These are phyloP conservation scores for Gymnogyps californianus DNA, from an alignment of 2,113 vertebrate species.

Conservation along the genomic window DNA sequence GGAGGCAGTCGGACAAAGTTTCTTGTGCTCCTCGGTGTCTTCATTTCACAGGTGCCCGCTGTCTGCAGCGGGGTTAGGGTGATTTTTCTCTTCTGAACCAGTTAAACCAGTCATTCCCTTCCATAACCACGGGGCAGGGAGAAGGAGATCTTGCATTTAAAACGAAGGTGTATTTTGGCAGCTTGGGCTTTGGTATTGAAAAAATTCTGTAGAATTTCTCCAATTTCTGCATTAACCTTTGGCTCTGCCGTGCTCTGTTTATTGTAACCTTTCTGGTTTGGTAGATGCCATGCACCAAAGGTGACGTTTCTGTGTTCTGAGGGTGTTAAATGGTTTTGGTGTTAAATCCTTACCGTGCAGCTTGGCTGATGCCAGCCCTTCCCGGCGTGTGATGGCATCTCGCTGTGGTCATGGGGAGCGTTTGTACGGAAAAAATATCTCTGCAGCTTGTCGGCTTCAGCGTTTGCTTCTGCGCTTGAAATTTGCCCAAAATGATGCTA, in stretches of 20 bases:
- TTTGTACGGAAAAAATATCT: fast-evolving
- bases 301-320: fast-evolving
- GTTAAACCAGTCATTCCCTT: background rate
- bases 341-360: background rate
- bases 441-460: fast-evolving
- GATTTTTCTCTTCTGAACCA: background rate
- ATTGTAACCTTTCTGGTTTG: background rate
- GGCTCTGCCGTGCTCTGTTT: fast-evolving
- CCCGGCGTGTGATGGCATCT: fast-evolving
- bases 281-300: fast-evolving
- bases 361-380: background rate
- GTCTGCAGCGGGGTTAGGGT: background rate
- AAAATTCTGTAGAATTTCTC: background rate
- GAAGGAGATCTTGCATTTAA: background rate
- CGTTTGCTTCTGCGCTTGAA: fast-evolving
- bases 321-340: background rate
- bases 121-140: background rate
- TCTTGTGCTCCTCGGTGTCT: background rate
- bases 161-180: background rate
- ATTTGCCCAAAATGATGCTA: fast-evolving
- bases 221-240: fast-evolving
- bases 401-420: fast-evolving
- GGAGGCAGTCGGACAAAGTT: fast-evolving
- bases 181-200: background rate
- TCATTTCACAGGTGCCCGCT: fast-evolving